phyloP scores from a whole-genome alignment of 2,888 invertebrate species.

The Dinocampus coccinellae region DNA sequence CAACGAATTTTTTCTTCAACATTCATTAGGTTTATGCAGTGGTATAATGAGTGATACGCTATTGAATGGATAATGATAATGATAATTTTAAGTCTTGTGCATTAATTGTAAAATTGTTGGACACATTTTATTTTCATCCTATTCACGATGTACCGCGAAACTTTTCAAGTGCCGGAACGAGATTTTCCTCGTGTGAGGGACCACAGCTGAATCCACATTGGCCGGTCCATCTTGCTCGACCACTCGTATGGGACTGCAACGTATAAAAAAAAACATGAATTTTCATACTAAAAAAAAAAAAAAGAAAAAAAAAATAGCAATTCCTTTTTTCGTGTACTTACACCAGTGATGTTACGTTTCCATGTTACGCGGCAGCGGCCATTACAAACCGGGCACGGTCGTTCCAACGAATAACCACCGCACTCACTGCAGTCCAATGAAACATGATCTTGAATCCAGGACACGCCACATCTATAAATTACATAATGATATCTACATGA shows the following conservation, averaged over 20 bases:
- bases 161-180: slow-evolving; percentile 66
- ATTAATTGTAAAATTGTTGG: slow-evolving; percentile 25
- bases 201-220: slow-evolving; percentile 72
- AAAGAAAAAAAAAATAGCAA: neutral
- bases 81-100: slow-evolving; percentile 51
- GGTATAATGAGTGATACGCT: neutral
- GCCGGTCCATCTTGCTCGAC: slow-evolving; percentile 81
- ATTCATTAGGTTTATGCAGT: slow-evolving; percentile 49
- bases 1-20: slow-evolving; percentile 36
- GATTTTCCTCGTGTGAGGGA: slow-evolving; percentile 67
- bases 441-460: slow-evolving; percentile 84
- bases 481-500: no score
- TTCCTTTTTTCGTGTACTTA: slow-evolving; percentile 65
- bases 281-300: no score
- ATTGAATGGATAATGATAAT: slow-evolving; percentile 41
- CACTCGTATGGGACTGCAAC: slow-evolving; percentile 78
- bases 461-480: slow-evolving; percentile 79
- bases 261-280: slow-evolving; percentile 46
- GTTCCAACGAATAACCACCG: slow-evolving; percentile 81
- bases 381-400: slow-evolving; percentile 83
- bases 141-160: slow-evolving; percentile 68
- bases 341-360: slow-evolving; percentile 84
- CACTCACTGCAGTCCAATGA: slow-evolving; percentile 85
- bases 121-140: neutral
- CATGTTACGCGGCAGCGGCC: slow-evolving; percentile 80